These are phyloP conservation scores for Microchirus variegatus DNA, from an alignment of 2,797 vertebrate genomes.

Conservation along the genomic window DNA sequence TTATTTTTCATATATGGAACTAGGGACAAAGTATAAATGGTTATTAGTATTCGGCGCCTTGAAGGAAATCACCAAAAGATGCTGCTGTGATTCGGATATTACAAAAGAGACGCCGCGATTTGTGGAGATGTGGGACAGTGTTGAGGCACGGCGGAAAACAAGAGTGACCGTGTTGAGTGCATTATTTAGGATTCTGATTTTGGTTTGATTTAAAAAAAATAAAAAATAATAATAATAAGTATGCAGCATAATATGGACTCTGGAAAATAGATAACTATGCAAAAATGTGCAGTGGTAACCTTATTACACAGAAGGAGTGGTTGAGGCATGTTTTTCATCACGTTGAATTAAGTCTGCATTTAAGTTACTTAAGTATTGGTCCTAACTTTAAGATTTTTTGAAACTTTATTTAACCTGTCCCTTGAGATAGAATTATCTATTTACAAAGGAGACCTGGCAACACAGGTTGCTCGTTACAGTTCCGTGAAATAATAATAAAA, in stretches of 20 bases:
- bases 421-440: no score
- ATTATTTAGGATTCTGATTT: background rate
- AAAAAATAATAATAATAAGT: slow-evolving; percentile 22
- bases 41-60: slow-evolving; percentile 72
- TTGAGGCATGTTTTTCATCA: slow-evolving; percentile 18
- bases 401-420: no score
- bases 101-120: slow-evolving; percentile 2
- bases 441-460: no score
- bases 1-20: slow-evolving; percentile 78
- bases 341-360: slow-evolving; percentile 35
- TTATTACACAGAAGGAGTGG: background rate
- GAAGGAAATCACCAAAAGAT: slow-evolving; percentile 64
- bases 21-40: slow-evolving; percentile 77
- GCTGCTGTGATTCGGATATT: slow-evolving; percentile 3
- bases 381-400: no score
- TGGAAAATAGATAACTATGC: no score
- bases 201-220: slow-evolving; percentile 15
- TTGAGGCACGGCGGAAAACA: slow-evolving; percentile 12
- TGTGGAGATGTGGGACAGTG: slow-evolving; percentile 24
- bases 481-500: no score
- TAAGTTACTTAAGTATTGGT: slow-evolving; percentile 6
- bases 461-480: no score
- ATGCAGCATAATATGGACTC: background rate
- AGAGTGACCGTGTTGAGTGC: no score
- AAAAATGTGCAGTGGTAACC: background rate